Base-by-base conservation (phyloP, 2,113 vertebrate species). In the Phainopepla nitens region DNA sequence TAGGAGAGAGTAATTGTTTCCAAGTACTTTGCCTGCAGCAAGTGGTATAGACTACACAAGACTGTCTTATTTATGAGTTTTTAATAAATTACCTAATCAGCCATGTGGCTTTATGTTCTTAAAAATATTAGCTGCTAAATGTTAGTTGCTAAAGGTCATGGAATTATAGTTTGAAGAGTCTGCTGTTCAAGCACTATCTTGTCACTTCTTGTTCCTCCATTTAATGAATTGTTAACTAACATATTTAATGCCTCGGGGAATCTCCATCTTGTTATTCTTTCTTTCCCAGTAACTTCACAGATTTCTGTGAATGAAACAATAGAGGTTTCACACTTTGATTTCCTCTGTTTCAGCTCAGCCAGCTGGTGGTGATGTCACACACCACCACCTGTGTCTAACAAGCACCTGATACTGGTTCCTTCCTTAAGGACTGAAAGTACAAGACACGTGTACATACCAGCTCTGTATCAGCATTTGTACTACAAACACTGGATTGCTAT, bases 351-450 rank as follows among this genome's bases (percentile, higher is more conserved):
- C 49, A 53, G 44, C 89, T 79, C 36, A 64, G 82, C 79, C 95
- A 96, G 60, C 87, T 95, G 93, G 69, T 56, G 72, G 61, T 96
- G 89, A 95, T 81, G 87, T 94, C 95, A 97, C 50, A 56, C 21
- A 80, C 10, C 61, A 60, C 70, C 89, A 94, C 77, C 88, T 92
- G 50, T 69, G 56, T 82, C 84, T 87, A 69, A 86, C 60, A 68
- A 66, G 60, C 89, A 89, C 78, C 81, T 79, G 45, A 94, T 66
- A 53, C 23, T 86, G 73, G 73, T 65, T 72, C 66, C 57, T 95
- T 90, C 84, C 85, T 87, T 23, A 13, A 29, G 49, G 60, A 89
- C 66, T 60, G 45, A 39, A 82, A 95, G 28, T 24, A 65, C 75
- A 93, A 44, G 51, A 70, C 39, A 50, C 4, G 7, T 5, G 6